Evolutionary conservation across 2,888 invertebrate species (phyloP).

Genomic region (Germaria angustata): DNA sequence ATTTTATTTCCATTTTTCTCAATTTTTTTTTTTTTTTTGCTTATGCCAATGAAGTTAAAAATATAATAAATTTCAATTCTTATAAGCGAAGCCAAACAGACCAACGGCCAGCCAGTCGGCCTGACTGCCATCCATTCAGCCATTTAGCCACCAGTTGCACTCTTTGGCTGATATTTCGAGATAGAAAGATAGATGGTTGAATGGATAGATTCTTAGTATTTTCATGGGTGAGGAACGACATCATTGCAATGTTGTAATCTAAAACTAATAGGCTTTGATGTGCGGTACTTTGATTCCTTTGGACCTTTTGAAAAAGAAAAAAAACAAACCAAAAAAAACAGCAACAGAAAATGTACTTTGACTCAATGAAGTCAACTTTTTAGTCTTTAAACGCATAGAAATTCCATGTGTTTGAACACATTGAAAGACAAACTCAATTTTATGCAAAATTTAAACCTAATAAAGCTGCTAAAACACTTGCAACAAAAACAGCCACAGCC

Average conservation of each 20-base stretch:
- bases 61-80: constrained; percentile 66
- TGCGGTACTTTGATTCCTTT: constrained; percentile 64
- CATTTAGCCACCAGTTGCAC: constrained; percentile 54
- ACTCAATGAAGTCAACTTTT: constrained; percentile 64
- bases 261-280: constrained; percentile 69
- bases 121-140: neutral
- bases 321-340: no score
- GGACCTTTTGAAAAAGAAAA: neutral
- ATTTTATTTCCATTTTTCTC: neutral
- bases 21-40: neutral
- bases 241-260: constrained; percentile 69
- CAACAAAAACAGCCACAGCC: neutral
- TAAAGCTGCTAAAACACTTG: constrained; percentile 57
- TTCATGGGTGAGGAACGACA: constrained; percentile 65
- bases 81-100: constrained; percentile 60
- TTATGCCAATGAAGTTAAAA: constrained; percentile 64
- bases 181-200: constrained; percentile 48
- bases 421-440: constrained; percentile 42
- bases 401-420: neutral
- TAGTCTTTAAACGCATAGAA: constrained; percentile 20
- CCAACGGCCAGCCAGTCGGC: constrained; percentile 8
- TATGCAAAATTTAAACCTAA: constrained; percentile 65
- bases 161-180: constrained; percentile 37
- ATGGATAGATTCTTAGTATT: constrained; percentile 59
- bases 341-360: constrained; percentile 26